phyloP scores from a whole-genome alignment of 2,888 invertebrate species.

The Syrphus vitripennis region DNA sequence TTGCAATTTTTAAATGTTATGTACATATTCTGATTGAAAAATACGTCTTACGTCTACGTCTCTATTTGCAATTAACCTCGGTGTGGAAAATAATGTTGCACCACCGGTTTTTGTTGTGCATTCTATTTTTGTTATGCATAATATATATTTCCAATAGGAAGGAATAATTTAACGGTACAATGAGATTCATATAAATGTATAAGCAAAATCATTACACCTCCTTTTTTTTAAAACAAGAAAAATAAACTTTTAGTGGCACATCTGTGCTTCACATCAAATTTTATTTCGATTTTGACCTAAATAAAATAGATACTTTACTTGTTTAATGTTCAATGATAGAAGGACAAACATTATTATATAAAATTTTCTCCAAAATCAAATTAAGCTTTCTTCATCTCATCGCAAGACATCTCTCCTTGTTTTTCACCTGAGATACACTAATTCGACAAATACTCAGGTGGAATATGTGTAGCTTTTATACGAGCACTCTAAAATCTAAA shows the following conservation, averaged over 20 bases:
- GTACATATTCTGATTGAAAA: background rate
- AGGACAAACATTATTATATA: background rate
- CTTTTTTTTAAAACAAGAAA: background rate
- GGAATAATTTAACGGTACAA: background rate
- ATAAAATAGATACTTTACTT: background rate
- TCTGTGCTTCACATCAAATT: background rate
- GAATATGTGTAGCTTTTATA: background rate
- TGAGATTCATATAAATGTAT: background rate
- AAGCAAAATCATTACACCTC: background rate
- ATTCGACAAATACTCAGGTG: conserved; percentile 29
- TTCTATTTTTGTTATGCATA: background rate
- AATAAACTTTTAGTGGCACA: background rate
- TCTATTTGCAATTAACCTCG: background rate
- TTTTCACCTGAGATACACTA: conserved; percentile 28
- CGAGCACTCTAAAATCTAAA: conserved; percentile 7
- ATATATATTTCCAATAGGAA: background rate
- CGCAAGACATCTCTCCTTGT: background rate
- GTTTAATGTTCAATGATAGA: background rate
- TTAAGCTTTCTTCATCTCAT: conserved; percentile 6
- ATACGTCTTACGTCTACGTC: background rate
- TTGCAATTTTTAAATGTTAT: background rate
- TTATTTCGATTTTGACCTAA: background rate
- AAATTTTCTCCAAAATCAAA: background rate
- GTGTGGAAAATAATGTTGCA: background rate
- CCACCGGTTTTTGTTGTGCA: conserved; percentile 8